Base-by-base conservation (phyloP, 2,888 invertebrate species). In the Orgyia antiqua region DNA sequence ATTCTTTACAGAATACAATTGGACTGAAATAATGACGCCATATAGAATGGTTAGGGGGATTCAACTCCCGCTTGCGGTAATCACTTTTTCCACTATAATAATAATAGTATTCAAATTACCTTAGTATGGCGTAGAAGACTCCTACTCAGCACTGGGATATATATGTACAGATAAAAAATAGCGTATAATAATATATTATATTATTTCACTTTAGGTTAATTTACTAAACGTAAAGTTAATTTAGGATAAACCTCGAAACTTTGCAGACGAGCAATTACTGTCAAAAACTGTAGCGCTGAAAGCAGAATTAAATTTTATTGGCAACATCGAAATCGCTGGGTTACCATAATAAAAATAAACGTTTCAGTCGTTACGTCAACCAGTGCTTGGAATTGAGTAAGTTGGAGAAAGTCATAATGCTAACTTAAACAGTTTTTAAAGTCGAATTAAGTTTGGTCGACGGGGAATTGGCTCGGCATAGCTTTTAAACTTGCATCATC, bases 331-430 rank as follows among this genome's bases (percentile, higher is more conserved):
- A 54, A 54, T 42, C 42, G 45, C 44, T 51, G 33, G 37, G 55
- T 38, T 38, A 39, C 44, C 39, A 42, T 54, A 42, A 49, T 60
- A 56, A 63, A 62, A 60, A 56, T 54, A 58, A 63, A 56, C 47
- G 54, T 38, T 54, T 44, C 19, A 33, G 43, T 44, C 55, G 47
- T 60, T 51, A 52, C 45, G 42, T 44, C 42, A 45, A 58, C 46
- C 51, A 47, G 47, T 47, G 47, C 42, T 51, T 29, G 36, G 37
- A 54, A 54, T 54, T 39, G 47, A 46, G 47, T 54, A 51, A 52
- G 44, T 52, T 51, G 36, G 34, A 44, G 33, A 38, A 41, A 46
- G 42, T 44, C 51, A 39, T 54, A 54, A 52, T 50, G 37, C 44
- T 54, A 46, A 51, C 42, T 51, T 50, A 40, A 47, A 54, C 47